A percentile compares a stretch with the other conserved stretches of the same genome.
Evolutionary conservation across 2,888 invertebrate genomes (phyloP).

Genomic region (Branchipolynoe longqiensis): DNA sequence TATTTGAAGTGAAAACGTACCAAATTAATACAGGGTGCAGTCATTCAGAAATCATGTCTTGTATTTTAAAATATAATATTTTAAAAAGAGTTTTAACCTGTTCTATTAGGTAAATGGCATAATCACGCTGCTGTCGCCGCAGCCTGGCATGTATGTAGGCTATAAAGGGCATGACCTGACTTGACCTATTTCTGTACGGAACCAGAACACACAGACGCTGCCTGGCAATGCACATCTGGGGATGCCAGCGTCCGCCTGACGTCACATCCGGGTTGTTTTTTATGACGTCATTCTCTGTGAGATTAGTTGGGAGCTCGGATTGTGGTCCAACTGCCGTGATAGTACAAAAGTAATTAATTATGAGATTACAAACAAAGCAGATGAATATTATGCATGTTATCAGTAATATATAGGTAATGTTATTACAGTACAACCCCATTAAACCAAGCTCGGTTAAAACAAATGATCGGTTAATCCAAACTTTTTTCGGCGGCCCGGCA

Average conservation of each 20-base stretch:
- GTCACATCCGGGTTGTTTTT: background rate
- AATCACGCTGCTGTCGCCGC: constrained; percentile 46
- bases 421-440: background rate
- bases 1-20: too few relatives aligned
- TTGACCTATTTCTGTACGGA: constrained; percentile 55
- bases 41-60: too few relatives aligned
- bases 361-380: background rate
- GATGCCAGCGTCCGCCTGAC: constrained; percentile 55
- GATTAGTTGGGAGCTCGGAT: background rate
- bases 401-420: background rate
- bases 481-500: too few relatives aligned
- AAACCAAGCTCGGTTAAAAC: background rate
- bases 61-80: too few relatives aligned
- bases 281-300: constrained; percentile 10
- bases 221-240: constrained; percentile 3
- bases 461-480: background rate
- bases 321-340: background rate
- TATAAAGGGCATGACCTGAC: constrained; percentile 51
- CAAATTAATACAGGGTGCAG: too few relatives aligned
- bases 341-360: background rate
- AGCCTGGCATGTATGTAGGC: constrained; percentile 53
- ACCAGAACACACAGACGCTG: constrained; percentile 57
- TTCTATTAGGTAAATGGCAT: constrained; percentile 54
- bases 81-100: too few relatives aligned
- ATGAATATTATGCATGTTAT: background rate